Conservation (phyloP, 2,113 vertebrate genomes). For the Macheiramphus alcinus region DNA sequence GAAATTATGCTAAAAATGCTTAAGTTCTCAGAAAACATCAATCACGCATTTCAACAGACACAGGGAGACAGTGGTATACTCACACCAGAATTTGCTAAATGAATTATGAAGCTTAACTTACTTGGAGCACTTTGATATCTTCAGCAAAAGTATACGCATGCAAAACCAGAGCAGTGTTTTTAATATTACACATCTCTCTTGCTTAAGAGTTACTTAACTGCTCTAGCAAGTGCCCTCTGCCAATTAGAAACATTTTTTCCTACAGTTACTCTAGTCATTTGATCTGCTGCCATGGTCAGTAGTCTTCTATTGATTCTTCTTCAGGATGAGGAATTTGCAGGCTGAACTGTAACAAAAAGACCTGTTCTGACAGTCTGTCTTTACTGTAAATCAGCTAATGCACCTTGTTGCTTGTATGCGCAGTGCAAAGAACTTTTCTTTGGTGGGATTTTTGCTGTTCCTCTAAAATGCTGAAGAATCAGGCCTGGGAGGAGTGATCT, state of each 20-base stretch:
- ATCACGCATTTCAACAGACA: background rate
- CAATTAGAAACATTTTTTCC: background rate
- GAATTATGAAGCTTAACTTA: background rate
- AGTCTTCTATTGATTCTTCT: background rate
- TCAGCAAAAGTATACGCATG: accelerated
- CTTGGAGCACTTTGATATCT: background rate
- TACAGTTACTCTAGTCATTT: background rate
- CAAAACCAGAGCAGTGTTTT: background rate
- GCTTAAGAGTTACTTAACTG: background rate
- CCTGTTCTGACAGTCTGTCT: background rate
- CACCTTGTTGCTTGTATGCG: accelerated
- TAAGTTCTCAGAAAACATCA: background rate
- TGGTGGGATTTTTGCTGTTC: background rate
- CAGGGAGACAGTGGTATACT: background rate
- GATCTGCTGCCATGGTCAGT: background rate
- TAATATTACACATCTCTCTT: accelerated
- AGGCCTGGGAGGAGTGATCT: background rate
- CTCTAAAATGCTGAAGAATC: background rate
- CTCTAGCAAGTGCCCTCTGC: background rate
- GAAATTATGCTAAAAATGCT: background rate
- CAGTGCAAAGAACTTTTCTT: background rate
- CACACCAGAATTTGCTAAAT: background rate
- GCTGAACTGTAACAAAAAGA: background rate
- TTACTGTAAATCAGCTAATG: accelerated
- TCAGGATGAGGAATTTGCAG: background rate